Base-by-base conservation (phyloP, 1,140 invertebrate genomes). In the Drosophila jambulina region DNA sequence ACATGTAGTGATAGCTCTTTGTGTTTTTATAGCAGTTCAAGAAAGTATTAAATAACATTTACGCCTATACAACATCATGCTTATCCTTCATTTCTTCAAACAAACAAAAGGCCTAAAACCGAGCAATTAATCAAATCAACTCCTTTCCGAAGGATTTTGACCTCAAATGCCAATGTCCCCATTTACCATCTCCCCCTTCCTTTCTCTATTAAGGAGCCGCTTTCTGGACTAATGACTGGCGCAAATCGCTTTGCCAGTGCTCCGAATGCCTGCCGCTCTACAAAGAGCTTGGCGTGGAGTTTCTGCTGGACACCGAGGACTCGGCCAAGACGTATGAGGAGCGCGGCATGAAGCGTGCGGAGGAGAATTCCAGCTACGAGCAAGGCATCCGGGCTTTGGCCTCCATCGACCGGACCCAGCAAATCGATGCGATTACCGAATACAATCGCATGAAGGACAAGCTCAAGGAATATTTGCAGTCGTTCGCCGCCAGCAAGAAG, bases 371-470 rank as follows among this genome's bases (percentile, higher is more conserved):
- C 45, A 95, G 95, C 54, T 97, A 97, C 88, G 96, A 97, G 85
- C 95, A 95, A 90, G 96, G 96, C 45, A 94, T 97, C 87, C 94
- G 95, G 80, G 96, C 96, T 13, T 93, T 97, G 29, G 96, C 95
- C 8, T 96, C 95, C 29, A 93, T 98, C 78, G 96, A 96, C 81
- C 95, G 96, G 75, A 95, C 97, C n/a, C 95, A 96, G 78, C 95
- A 98, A 93, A 95, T 98, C 57, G 97, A 97, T 93, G 96, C 96
- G 10, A 95, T 98, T 62, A 96, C 94, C 93, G 97, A 96, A 60
- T 98, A 97, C 91, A 98, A 98, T 92, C 96, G 96, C 78, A 95
- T 99, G 95, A 97, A 98, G 84, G 95, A 96, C 51, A 95, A 96
- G 75, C 93, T 99, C 25, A 95, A 95, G 75, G 95, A 98, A 51